Evolutionary conservation across 2,888 invertebrate species (phyloP), one percentile per base, ranked within the genome.

Genomic region (Charanyca ferruginea): DNA sequence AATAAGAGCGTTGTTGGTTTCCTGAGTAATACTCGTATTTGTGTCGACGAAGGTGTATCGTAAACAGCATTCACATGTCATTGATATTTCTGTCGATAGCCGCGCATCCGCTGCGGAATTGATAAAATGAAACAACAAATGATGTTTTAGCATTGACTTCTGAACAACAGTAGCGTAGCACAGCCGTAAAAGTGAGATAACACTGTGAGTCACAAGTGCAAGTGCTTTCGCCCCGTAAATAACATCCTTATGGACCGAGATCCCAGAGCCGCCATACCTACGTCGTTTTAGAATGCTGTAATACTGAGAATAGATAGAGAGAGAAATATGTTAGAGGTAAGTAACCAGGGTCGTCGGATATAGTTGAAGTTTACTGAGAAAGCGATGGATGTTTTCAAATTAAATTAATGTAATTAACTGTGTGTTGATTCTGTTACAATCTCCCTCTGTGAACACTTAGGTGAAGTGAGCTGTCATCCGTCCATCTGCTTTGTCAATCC

Each of bases 121-220:
- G 91, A 91, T 92, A 92, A 90, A 90, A 89, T 84, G 85, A 86
- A 89, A 89, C 85, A 85, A 86, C 85, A 84, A 86, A 87, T 85
- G 81, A 83, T 78, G 73, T 83, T 83, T 80, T 79, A 83, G 82
- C 83, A 83, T 86, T 80, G 81, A 77, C 78, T 83, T 79, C 76
- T 79, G 87, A 85, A 85, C 83, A 85, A 87, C 83, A 85, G 86
- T 79, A 87, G 83, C 83, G 85, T 81, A 79, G 85, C 85, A 79
- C 85, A 83, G 85, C 86, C 83, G 88, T 93, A 91, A 93, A 93
- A 90, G 86, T 86, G 83, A 88, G 92, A 93, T 93, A 93, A 89
- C 87, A 81, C 81, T 77, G 73, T 90, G 89, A 90, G 83, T 92
- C 91, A 90, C 83, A 80, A 86, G 83, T 84, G 84, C 86, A 83